Evolutionary conservation across 2,888 invertebrate genomes (phyloP).

Genomic region (Lasiommata megera): DNA sequence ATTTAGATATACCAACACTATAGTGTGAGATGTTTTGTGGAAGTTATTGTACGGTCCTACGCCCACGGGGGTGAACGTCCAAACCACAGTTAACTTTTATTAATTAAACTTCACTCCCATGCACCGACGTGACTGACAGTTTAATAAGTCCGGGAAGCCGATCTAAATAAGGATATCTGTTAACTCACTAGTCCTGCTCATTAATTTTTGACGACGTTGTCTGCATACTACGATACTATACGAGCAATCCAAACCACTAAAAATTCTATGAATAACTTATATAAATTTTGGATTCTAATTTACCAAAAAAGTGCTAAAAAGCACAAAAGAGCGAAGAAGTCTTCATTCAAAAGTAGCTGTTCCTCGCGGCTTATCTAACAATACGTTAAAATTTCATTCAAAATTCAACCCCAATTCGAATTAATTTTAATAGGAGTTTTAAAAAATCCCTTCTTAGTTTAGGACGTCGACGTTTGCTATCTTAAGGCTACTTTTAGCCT

Average conservation of each 20-base stretch:
- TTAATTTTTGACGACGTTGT: slow-evolving; percentile 27
- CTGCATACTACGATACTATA: slow-evolving; percentile 1
- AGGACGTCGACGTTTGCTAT: too few relatives aligned
- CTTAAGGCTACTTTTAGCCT: too few relatives aligned
- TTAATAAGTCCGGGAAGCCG: slow-evolving; percentile 34
- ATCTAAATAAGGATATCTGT: slow-evolving; percentile 38
- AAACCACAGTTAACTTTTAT: slow-evolving; percentile 39
- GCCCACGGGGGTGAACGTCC: slow-evolving; percentile 27
- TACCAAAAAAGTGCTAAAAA: background rate
- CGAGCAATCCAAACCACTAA: background rate
- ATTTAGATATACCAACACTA: too few relatives aligned
- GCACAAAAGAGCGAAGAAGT: too few relatives aligned
- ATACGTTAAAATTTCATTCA: too few relatives aligned
- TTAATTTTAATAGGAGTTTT: too few relatives aligned
- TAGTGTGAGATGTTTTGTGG: too few relatives aligned
- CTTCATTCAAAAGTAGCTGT: too few relatives aligned
- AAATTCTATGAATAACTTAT: background rate
- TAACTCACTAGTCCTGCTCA: slow-evolving; percentile 34
- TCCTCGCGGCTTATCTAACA: too few relatives aligned
- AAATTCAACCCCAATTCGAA: too few relatives aligned
- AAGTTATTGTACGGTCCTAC: background rate
- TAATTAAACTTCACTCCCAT: slow-evolving; percentile 39
- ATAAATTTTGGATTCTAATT: too few relatives aligned
- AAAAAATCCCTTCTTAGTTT: too few relatives aligned
- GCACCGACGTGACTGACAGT: slow-evolving; percentile 39